Base-by-base conservation (phyloP, 2,797 vertebrate species). In the Gallirallus australis region DNA sequence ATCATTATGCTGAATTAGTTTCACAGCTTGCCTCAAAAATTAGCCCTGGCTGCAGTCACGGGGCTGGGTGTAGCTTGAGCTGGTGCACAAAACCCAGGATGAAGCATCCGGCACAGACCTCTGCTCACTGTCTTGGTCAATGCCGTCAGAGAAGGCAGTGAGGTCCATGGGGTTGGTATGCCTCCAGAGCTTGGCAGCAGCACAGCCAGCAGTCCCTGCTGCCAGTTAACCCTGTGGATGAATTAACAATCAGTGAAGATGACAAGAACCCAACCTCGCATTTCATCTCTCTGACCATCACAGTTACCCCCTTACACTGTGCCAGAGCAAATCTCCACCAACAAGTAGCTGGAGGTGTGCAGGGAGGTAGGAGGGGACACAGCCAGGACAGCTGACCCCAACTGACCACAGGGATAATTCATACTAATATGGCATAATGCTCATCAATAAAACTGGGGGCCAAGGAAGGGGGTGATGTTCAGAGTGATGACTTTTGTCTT, bases 41-140 rank as follows among this genome's bases (percentile, higher is more conserved):
- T 24, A 88, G 2, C 15, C 33, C 13, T 48, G 50, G 24, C 10
- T 28, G 53, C 53, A 3, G 35, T 53, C 28, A 7, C 18, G 5
- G 25, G 25, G 21, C 27, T 30, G 23, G n/a, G 12, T 6, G 27
- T 12, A 53, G 37, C 31, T 48, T 30, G 18, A 14, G 4, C 4
- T 23, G 45, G 39, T 14, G 12, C 28, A 20, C 47, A 61, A n/a
- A 77, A 28, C 11, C 40, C 76, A 77, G 11, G 28, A 23, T 0
- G 2, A 35, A 63, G 16, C 1, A 2, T 9, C 33, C 2, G 0
- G 31, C 40, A 31, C 1, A 0, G 20, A 45, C 4, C 12, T 50
- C 27, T 0, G 2, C 31, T 66, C 1, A 0, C 25, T 37, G 12
- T 60, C 53, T 6, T 6, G 15, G 45, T 9, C 23, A 52, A 7